Evolutionary conservation across 1,140 invertebrate genomes (phyloP), one percentile per base, ranked within the genome.

Genomic region (Ostrea denselamellosa): DNA sequence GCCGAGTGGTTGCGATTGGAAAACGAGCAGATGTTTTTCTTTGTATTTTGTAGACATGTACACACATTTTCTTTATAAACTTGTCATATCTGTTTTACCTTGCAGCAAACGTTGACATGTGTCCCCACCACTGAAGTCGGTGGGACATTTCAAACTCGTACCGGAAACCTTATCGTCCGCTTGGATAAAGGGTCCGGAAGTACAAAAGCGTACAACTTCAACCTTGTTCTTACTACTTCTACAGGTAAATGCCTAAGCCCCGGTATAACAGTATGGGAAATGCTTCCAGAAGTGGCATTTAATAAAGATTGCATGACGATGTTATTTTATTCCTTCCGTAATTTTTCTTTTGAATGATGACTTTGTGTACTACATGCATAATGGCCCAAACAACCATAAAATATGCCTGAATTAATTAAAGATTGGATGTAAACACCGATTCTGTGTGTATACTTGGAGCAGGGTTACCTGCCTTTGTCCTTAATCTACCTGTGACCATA

Each of bases 111-210:
- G 44, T 19, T 54, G 44, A 22, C 82, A 8, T 54, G 82, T n/a
- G 12, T 83, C 12, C 82, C 82, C 5, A 53, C 22, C 17, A 54
- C 53, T 22, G 8, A 14, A 44, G 82, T 44, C 8, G 82, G 82
- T 12, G 19, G 19, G 82, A n/a, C 82, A 17, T 83, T 54, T 44
- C 34, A 10, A 10, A 83, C 82, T n/a, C 51, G 53, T 22, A 22
- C 82, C 22, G 82, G 82, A 17, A 83, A 52, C 44, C 82, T 83
- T 22, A 83, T 83, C n/a, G 82, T 83, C 34, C 82, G 82, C 0
- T 44, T 83, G 44, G 82, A 83, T 34, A 83, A 83, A 34, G 44
- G 51, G 82, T 83, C 82, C n/a, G 82, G 82, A 22, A 53, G 51
- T 83, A 83, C 82, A 8, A 83, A 52, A 52, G 44, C 82, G 8